Base-by-base conservation (phyloP, 2,797 vertebrate genomes). In the Hafferia zeledoni region DNA sequence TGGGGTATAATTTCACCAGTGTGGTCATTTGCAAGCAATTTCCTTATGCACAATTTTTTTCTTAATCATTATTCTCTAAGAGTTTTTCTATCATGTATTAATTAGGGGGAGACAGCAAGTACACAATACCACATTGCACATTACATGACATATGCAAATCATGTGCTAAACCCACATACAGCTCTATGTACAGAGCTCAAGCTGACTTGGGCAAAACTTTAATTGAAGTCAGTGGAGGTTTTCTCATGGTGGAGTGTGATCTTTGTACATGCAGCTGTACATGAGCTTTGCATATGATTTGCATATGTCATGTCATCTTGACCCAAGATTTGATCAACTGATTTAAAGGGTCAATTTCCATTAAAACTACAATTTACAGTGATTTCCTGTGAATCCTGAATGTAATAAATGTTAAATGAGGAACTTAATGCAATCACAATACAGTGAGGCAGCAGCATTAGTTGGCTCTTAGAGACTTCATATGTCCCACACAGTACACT, bases 1-100 rank as follows among this genome's bases (percentile, higher is more conserved):
- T 69, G 63, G 75, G 76, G 92, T 96, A 89, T 90, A 88, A 88
- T 93, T 96, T 95, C 55, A 59, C 94, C 87, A 83, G 77, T 89
- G 87, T 92, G 94, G 93, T 87, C 95, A 94, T 96, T 96, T 91
- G 84, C 52, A 84, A 93, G 94, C 57, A 89, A 94, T 96, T 96
- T 95, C 89, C 92, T 94, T 94, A 90, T 83, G 81, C 85, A 74
- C 89, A 60, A 33, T 47, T 27, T 95, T 96, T 94, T 93, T 72
- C 86, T 93, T 94, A 90, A 96, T 96, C 89, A 84, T 94, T 90
- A 77, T 93, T 90, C 85, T 89, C 75, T 12, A 44, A 11, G 77
- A 95, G 50, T 57, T 94, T 95, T 90, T 82, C 81, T 94, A 87
- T 86, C 85, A 84, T 90, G 83, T 95, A 93, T 95, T 97, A 95